A percentile compares a stretch with the other conserved stretches of the same genome.
Evolutionary conservation across 1,140 invertebrate species (phyloP).

Genomic region (Aphidius ervi): DNA sequence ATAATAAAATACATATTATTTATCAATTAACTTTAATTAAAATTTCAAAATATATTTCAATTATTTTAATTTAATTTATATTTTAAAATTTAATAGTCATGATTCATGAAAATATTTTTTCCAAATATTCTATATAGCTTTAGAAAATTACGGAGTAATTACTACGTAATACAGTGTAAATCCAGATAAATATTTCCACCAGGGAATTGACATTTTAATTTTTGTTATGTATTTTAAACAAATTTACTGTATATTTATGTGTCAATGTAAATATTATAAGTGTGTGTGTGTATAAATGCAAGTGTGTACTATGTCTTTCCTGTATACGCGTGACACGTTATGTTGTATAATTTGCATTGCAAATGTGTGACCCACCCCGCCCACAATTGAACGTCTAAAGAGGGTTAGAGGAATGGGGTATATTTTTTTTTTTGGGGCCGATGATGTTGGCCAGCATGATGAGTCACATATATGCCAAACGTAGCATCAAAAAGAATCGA

Average conservation of each 20-base stretch:
- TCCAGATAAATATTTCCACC: too few relatives aligned
- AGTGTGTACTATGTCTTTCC: slow-evolving; percentile 11
- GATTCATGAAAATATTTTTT: too few relatives aligned
- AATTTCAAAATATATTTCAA: too few relatives aligned
- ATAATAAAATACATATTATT: too few relatives aligned
- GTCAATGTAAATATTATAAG: slow-evolving; percentile 3
- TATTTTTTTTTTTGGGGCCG: slow-evolving; percentile 17
- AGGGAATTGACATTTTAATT: too few relatives aligned
- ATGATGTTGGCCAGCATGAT: slow-evolving; percentile 17
- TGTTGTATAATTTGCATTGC: slow-evolving; percentile 33
- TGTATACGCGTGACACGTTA: slow-evolving; percentile 24
- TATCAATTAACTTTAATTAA: too few relatives aligned
- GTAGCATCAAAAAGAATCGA: slow-evolving; percentile 12
- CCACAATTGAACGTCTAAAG: slow-evolving; percentile 14
- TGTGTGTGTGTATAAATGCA: slow-evolving; percentile 7
- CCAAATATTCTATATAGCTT: too few relatives aligned
- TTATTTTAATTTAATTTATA: too few relatives aligned
- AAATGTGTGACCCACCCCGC: slow-evolving; percentile 23
- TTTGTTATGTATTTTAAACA: too few relatives aligned
- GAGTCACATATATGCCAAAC: slow-evolving; percentile 34
- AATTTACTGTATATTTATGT: neutral
- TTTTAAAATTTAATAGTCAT: too few relatives aligned
- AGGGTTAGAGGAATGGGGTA: slow-evolving; percentile 17
- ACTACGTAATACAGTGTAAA: too few relatives aligned
- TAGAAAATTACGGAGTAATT: too few relatives aligned